Evolutionary conservation across 2,888 invertebrate genomes (phyloP).

Genomic region (Oligia latruncula): DNA sequence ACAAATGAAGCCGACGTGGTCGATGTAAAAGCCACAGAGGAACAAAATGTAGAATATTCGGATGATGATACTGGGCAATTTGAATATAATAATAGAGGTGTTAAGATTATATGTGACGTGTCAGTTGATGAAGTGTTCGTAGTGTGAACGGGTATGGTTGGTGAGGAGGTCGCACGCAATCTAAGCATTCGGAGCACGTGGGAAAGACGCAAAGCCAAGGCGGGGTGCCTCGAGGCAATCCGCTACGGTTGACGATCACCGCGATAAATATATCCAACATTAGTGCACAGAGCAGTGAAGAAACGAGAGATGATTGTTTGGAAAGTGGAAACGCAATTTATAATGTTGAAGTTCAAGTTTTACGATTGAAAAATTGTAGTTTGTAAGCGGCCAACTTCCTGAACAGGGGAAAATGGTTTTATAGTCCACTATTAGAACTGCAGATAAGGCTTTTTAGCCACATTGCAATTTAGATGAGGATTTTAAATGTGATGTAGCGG

Average conservation of each 20-base stretch:
- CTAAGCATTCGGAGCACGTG: slow-evolving; percentile 89
- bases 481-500: not conserved
- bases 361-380: slow-evolving; percentile 7
- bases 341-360: slow-evolving; percentile 30
- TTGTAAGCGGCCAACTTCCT: slow-evolving; percentile 5
- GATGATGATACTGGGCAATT: slow-evolving; percentile 70
- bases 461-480: slow-evolving; percentile 9
- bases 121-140: slow-evolving; percentile 73
- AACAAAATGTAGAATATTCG: slow-evolving; percentile 60
- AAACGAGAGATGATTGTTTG: slow-evolving; percentile 70
- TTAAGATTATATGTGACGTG: slow-evolving; percentile 63
- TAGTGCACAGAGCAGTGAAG: slow-evolving; percentile 83
- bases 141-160: slow-evolving; percentile 78
- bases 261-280: slow-evolving; percentile 88
- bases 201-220: slow-evolving; percentile 84
- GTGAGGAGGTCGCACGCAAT: slow-evolving; percentile 88
- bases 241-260: slow-evolving; percentile 88
- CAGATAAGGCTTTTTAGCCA: not conserved
- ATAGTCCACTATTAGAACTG: not conserved
- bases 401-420: not conserved
- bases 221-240: slow-evolving; percentile 85
- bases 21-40: slow-evolving; percentile 77
- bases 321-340: slow-evolving; percentile 53
- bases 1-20: slow-evolving; percentile 70
- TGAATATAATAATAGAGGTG: slow-evolving; percentile 53